phyloP scores from a whole-genome alignment of 2,888 invertebrate genomes.

The Acanthoscelides obtectus region DNA sequence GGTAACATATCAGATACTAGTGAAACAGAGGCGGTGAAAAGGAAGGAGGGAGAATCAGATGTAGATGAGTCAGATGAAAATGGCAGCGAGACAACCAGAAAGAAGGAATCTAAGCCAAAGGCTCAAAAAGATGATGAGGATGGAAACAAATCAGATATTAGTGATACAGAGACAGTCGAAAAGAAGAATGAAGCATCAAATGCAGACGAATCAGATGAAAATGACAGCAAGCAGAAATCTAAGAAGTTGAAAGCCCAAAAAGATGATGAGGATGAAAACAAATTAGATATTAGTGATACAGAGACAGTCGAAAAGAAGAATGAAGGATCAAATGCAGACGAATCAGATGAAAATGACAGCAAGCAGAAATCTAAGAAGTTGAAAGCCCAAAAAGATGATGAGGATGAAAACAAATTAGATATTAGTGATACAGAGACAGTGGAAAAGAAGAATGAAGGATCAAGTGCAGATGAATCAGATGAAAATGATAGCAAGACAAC shows the following conservation, averaged over 20 bases:
- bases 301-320: no score
- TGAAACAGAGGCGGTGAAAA: neutral
- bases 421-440: neutral
- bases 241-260: neutral
- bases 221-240: neutral
- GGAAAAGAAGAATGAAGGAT: no score
- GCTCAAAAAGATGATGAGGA: no score
- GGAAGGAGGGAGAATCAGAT: neutral
- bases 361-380: neutral
- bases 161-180: neutral
- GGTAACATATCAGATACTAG: no score
- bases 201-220: neutral
- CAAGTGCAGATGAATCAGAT: neutral
- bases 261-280: neutral
- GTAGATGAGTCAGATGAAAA: neutral
- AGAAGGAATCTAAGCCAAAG: neutral
- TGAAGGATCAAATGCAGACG: neutral
- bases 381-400: slow-evolving; percentile 1
- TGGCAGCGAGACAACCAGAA: neutral
- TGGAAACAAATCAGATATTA: no score
- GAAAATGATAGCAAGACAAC: neutral
- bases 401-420: neutral
- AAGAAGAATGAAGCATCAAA: neutral
- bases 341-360: neutral
- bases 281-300: neutral